Evolutionary conservation across 2,113 vertebrate genomes (phyloP), one percentile per base, ranked within the genome.

Genomic region (Crotalus tigris): DNA sequence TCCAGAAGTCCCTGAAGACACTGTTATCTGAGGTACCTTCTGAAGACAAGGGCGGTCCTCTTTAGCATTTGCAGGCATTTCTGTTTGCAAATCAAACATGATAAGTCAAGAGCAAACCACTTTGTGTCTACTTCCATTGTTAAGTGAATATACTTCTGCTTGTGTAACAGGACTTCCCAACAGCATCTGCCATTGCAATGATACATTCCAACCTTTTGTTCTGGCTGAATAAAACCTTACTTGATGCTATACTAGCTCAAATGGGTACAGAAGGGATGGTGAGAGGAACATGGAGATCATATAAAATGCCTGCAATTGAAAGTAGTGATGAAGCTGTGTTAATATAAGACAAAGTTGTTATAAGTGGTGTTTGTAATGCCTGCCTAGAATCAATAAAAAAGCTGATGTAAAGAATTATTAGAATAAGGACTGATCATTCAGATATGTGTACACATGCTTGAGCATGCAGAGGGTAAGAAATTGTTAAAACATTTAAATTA

Each of bases 11-110:
- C 97, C 98, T 59, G 98, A 92, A 24, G 98, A 98, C 96, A 99
- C 98, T 2, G 98, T 98, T 94, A 99, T 98, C 97, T 98, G 99
- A 97, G 98, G 98, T 93, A 98, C 98, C 97, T 99, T 99, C 95
- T 98, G 99, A 94, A 98, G 98, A 98, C 98, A 99, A 58, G 98
- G 97, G 89, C 98, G 98, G 69, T 98, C 99, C 89, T 99, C 99
- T 97, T 98, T 99, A 98, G 98, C 98, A 51, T 99, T 99, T 95
- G 99, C 99, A 92, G 99, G 99, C 97, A 99, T 99, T 98, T 99
- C 99, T 99, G 98, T 96, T 97, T 96, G 97, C 92, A 59, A 97
- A 96, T 97, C 58, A 97, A 94, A 97, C 95, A 39, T 89, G 92
- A 24, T 88, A 24, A 29, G 81, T 91, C 93, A 93, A 58, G 24